These are phyloP conservation scores for Adela reaumurella DNA, from an alignment of 2,888 invertebrate species.

Conservation along the genomic window DNA sequence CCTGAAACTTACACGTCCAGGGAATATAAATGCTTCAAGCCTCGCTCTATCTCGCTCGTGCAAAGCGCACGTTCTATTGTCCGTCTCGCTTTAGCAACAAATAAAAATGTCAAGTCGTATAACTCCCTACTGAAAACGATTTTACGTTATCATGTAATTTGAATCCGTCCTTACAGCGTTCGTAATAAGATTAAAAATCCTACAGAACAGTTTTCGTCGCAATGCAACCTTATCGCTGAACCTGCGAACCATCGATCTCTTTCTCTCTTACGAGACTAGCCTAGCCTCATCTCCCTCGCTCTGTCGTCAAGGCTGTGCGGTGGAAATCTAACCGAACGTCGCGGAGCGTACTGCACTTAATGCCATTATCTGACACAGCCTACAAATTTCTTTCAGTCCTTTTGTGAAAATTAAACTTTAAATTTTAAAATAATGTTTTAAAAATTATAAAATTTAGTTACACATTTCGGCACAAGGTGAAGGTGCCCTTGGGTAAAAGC, in stretches of 20 bases:
- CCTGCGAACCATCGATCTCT: neutral
- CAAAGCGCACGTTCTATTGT: constrained; percentile 15
- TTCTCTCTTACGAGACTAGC: neutral
- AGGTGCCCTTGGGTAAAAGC: too few relatives aligned
- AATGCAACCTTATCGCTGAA: neutral
- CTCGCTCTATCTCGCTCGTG: constrained; percentile 23
- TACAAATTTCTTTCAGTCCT: too few relatives aligned
- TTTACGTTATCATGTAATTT: neutral
- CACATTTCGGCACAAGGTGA: too few relatives aligned
- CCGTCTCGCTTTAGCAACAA: constrained; percentile 38
- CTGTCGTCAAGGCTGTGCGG: neutral
- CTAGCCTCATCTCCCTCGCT: neutral
- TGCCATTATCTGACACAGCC: too few relatives aligned
- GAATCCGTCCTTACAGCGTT: neutral
- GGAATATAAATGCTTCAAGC: constrained; percentile 49
- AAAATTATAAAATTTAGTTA: too few relatives aligned
- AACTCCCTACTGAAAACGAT: neutral
- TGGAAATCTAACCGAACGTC: neutral
- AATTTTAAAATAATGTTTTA: too few relatives aligned
- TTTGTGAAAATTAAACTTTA: too few relatives aligned
- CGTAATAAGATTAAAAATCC: neutral
- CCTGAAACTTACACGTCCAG: constrained; percentile 57
- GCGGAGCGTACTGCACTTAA: too few relatives aligned
- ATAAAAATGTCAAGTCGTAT: constrained; percentile 52
- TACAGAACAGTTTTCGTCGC: neutral